Evolutionary conservation across 2,888 invertebrate genomes (phyloP), one percentile per base, ranked within the genome.

Genomic region (Muschampia plurimacula): DNA sequence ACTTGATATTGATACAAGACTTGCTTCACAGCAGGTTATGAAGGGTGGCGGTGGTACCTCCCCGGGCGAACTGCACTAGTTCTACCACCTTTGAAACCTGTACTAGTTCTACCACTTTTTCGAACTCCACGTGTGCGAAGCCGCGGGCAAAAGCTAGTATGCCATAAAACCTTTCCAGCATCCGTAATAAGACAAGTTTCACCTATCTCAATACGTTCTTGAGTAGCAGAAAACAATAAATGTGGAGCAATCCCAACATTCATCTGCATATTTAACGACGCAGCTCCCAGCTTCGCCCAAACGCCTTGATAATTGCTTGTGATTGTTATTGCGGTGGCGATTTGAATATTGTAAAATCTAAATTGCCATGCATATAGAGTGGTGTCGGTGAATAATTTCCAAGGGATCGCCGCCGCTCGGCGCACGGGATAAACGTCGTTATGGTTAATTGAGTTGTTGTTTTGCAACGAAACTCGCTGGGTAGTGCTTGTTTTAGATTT

Each of bases 311-410:
- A 86, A 85, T 86, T 83, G 82, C 78, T 81, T 81, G 81, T 84
- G 85, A 86, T 86, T 86, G 84, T 86, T 86, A 85, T 85, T 82
- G 81, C 81, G 77, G 78, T 75, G 78, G 79, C 77, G 80, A 84
- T 86, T 84, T 85, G 86, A 84, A 86, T 86, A 85, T 83, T 80
- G 79, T 81, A 81, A 84, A 84, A 80, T 83, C 81, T 81, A 83
- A 85, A 85, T 84, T 83, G 84, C 82, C 83, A 86, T 86, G 87
- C 86, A 85, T 87, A 86, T 77, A 82, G 80, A 86, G 80, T 78
- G 79, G 77, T 70, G 77, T 73, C 76, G 78, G 80, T 81, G 82
- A 80, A 84, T 83, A 82, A 83, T 81, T 81, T 81, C 67, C 69
- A 67, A 75, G 77, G 78, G 79, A 80, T 79, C 75, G 77, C 73